Evolutionary conservation across 1,140 invertebrate species (phyloP).

Genomic region (Ditylenchus dipsaci): DNA sequence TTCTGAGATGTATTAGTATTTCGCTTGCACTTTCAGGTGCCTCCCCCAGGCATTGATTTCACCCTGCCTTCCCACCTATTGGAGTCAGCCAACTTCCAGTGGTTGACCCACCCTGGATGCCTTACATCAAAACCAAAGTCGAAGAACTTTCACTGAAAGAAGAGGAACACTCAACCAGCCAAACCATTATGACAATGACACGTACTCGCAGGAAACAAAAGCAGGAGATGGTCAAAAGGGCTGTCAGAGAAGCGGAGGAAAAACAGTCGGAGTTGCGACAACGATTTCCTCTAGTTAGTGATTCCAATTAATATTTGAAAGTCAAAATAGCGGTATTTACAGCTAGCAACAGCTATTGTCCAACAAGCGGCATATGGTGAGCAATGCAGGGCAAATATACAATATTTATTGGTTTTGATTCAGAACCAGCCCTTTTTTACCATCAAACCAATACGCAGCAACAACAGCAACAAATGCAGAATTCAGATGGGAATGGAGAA

Average conservation of each 20-base stretch:
- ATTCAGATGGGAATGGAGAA: conserved; percentile 8
- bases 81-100: conserved; percentile 81
- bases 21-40: conserved; percentile 61
- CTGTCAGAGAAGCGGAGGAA: conserved; percentile 87
- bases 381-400: neutral
- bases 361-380: conserved; percentile 72
- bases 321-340: neutral
- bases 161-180: conserved; percentile 83
- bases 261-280: conserved; percentile 86
- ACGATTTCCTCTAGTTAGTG: conserved; percentile 91
- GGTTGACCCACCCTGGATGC: conserved; percentile 97
- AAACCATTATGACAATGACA: conserved; percentile 90
- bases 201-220: conserved; percentile 97
- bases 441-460: conserved; percentile 33
- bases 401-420: conserved; percentile 57
- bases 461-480: conserved; percentile 19
- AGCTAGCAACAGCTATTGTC: conserved; percentile 69
- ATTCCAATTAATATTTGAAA: no score
- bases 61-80: conserved; percentile 97
- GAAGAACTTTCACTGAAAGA: conserved; percentile 98
- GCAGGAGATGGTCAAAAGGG: conserved; percentile 90
- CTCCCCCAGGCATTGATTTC: conserved; percentile 96
- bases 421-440: conserved; percentile 80
- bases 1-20: no score
- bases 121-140: conserved; percentile 92